These are phyloP conservation scores for Telmatherina bonti DNA, from an alignment of 2,797 vertebrate species.

Conservation along the genomic window DNA sequence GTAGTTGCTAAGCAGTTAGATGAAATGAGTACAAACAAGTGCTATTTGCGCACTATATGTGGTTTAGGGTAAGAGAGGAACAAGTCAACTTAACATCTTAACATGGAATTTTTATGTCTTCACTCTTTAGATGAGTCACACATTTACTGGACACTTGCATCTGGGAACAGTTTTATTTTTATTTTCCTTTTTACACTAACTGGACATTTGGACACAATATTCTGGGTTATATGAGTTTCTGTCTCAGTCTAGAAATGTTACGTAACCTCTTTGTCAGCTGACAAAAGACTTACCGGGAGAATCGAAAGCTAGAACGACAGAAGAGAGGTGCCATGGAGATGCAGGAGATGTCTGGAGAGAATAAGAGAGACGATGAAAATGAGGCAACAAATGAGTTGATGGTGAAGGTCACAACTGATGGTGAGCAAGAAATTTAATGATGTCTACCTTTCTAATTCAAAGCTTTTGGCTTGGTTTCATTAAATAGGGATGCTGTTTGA, in stretches of 20 bases:
- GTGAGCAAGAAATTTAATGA: constrained; percentile 21
- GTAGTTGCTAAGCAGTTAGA: neutral
- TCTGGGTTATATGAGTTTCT: neutral
- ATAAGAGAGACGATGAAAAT: neutral
- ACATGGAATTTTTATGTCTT: constrained; percentile 48
- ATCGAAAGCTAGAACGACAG: constrained; percentile 52
- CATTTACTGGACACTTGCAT: neutral
- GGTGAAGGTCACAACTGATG: constrained; percentile 34
- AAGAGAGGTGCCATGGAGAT: constrained; percentile 73
- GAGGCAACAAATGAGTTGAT: neutral
- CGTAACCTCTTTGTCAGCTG: constrained; percentile 19
- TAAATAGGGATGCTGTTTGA: neutral
- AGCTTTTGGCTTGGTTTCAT: no score
- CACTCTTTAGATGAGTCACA: neutral
- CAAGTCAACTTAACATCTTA: neutral
- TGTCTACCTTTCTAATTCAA: neutral
- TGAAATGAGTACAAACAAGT: neutral
- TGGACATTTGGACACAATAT: neutral
- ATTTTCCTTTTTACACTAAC: neutral
- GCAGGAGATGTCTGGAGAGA: constrained; percentile 38
- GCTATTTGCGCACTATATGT: neutral
- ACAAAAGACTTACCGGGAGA: constrained; percentile 19
- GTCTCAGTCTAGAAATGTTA: constrained; percentile 6
- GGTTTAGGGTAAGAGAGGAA: constrained; percentile 41
- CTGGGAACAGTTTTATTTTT: neutral